phyloP scores from a whole-genome alignment of 1,140 invertebrate genomes.

The Drosophila trapezifrons region DNA sequence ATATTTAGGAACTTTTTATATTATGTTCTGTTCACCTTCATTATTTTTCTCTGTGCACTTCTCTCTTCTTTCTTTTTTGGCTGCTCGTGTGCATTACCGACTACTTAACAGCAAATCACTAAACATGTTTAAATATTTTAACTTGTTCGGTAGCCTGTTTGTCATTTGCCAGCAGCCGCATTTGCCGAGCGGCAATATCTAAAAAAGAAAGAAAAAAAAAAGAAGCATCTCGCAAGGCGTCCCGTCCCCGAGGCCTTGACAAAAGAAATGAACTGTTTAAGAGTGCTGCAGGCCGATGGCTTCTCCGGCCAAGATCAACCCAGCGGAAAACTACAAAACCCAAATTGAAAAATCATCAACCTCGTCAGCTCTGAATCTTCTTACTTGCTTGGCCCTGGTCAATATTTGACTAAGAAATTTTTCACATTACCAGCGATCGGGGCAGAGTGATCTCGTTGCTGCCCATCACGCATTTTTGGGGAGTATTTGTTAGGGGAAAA shows the following conservation, averaged over 20 bases:
- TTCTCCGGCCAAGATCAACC: constrained; percentile 19
- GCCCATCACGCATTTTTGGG: background rate
- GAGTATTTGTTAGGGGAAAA: background rate
- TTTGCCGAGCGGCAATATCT: constrained; percentile 75
- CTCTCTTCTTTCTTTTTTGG: background rate
- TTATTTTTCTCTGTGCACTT: constrained; percentile 16
- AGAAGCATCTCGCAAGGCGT: constrained; percentile 11
- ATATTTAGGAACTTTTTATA: background rate
- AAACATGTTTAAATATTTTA: constrained; percentile 81
- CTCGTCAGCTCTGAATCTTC: constrained; percentile 66
- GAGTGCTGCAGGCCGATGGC: constrained; percentile 61
- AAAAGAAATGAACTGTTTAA: constrained; percentile 83
- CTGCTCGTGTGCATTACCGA: constrained; percentile 62
- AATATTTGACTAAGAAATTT: constrained; percentile 83
- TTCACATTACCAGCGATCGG: constrained; percentile 77
- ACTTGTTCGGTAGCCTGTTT: constrained; percentile 64
- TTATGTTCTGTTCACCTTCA: background rate
- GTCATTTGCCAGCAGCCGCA: constrained; percentile 62
- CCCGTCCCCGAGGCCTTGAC: constrained; percentile 64
- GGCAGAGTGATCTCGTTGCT: constrained; percentile 49
- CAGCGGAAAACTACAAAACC: constrained; percentile 82
- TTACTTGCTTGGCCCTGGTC: constrained; percentile 54
- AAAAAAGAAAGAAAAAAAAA: constrained; percentile 65
- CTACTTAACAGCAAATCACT: constrained; percentile 82
- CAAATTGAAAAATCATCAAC: constrained; percentile 82